These are phyloP conservation scores for Larimichthys crocea DNA, from an alignment of 2,113 vertebrate species.

Conservation along the genomic window DNA sequence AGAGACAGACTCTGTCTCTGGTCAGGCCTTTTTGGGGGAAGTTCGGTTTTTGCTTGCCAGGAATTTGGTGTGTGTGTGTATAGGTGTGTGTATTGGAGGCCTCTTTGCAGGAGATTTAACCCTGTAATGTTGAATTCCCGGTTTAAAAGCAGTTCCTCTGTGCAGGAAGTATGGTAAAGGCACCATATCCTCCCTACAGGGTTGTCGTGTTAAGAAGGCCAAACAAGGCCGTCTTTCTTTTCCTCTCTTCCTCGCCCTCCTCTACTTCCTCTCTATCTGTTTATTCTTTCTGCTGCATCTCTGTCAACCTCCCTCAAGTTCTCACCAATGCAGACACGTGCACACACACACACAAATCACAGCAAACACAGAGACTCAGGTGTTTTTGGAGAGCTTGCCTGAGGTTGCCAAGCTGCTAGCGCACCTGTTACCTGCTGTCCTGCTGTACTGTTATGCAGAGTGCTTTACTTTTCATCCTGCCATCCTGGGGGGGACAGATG, in stretches of 20 bases:
- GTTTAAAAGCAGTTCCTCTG: conserved; percentile 56
- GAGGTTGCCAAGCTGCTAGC: conserved; percentile 28
- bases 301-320: background rate
- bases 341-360: conserved; percentile 25
- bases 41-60: conserved; percentile 30
- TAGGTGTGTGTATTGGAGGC: conserved; percentile 9
- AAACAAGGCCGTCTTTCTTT: conserved; percentile 35
- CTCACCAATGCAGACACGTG: conserved; percentile 9
- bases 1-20: conserved; percentile 42
- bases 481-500: background rate
- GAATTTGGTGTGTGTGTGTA: conserved; percentile 37
- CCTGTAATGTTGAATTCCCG: conserved; percentile 46
- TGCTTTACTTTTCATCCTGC: background rate
- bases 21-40: conserved; percentile 17
- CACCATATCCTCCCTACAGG: conserved; percentile 59
- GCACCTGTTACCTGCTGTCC: conserved; percentile 51
- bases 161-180: conserved; percentile 57
- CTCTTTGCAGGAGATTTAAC: conserved; percentile 50
- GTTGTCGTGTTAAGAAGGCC: conserved; percentile 33
- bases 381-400: conserved; percentile 27
- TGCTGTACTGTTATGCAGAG: conserved; percentile 1
- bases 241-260: background rate
- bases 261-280: conserved; percentile 21
- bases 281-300: background rate
- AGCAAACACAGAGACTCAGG: conserved; percentile 19